Evolutionary conservation across 92 coral and sea anemone species (phyloP).

Genomic region (Palythoa caribaeorum): DNA sequence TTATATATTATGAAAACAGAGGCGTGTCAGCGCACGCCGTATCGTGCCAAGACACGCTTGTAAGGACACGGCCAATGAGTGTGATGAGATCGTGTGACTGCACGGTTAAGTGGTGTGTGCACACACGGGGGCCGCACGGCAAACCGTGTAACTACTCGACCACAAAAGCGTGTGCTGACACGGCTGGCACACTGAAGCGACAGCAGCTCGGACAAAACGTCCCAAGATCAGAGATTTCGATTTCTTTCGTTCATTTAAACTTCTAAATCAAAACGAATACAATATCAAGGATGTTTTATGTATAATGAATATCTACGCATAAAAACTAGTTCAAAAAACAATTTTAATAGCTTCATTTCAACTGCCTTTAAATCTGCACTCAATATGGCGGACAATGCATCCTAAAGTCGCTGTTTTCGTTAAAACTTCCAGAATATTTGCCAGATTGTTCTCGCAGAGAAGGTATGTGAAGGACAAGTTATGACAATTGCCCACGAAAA

Average conservation of each 20-base stretch:
- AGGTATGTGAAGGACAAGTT: neutral
- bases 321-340: constrained; percentile 4
- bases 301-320: neutral
- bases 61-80: constrained; percentile 1
- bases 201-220: constrained; percentile 6
- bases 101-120: neutral
- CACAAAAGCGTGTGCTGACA: constrained; percentile 24
- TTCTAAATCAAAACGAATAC: constrained; percentile 18
- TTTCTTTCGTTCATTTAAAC: constrained; percentile 18
- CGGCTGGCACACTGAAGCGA: constrained; percentile 8
- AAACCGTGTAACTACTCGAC: neutral
- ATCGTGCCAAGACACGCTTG: constrained; percentile 19
- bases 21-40: neutral
- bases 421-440: neutral
- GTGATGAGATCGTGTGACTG: neutral
- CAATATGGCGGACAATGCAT: neutral
- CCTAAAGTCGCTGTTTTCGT: neutral
- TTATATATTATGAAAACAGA: neutral
- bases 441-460: neutral
- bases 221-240: neutral
- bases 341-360: neutral
- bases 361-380: neutral
- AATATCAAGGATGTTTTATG: neutral
- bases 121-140: constrained; percentile 13
- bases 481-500: too few relatives aligned